Evolutionary conservation across 2,113 vertebrate species (phyloP).

Genomic region (Microcebus ravelobensis): DNA sequence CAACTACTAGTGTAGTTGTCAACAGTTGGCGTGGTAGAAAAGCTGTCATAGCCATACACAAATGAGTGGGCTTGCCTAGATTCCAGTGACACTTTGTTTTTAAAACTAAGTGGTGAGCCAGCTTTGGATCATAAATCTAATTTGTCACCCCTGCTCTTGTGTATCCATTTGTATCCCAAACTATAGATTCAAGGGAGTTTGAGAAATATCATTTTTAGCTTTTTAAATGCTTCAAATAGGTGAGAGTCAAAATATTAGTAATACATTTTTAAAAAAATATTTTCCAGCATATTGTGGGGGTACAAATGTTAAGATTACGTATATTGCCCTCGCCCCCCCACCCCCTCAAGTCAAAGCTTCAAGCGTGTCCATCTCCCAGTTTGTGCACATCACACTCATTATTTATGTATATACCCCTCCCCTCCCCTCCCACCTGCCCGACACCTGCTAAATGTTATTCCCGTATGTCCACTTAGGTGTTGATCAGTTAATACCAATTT

Average conservation of each 20-base stretch:
- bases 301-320: no score
- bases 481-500: no score
- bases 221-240: background rate
- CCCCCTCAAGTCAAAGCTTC: no score
- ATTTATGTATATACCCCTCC: no score
- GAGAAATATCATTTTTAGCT: background rate
- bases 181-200: background rate
- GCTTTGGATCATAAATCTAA: background rate
- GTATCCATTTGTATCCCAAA: background rate
- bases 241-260: background rate
- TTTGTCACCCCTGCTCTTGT: background rate
- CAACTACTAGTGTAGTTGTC: background rate
- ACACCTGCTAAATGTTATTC: no score
- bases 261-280: no score
- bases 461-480: no score
- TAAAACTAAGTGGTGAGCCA: background rate
- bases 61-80: background rate
- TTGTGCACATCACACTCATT: no score
- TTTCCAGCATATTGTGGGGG: no score
- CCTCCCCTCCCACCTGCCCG: no score
- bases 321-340: no score
- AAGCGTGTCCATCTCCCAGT: no score
- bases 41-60: accelerated
- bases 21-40: background rate
- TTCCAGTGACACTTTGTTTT: background rate